Conservation (phyloP, 2,113 vertebrate species). For the Clupea harengus region DNA sequence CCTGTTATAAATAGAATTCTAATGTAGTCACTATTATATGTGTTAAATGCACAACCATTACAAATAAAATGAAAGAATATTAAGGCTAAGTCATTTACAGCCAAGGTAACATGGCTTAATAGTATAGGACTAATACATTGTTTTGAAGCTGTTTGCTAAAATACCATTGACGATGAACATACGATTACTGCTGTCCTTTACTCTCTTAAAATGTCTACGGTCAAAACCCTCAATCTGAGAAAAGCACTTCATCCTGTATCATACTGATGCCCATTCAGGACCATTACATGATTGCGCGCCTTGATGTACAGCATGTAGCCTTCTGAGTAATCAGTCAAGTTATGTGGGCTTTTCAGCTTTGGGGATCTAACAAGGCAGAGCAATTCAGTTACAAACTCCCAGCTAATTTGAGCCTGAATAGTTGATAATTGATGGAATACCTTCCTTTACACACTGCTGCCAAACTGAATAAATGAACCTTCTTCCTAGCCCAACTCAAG, state of each 20-base stretch:
- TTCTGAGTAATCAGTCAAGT: slow-evolving; percentile 57
- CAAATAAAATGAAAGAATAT: not conserved
- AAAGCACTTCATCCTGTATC: not conserved
- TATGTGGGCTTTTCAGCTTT: slow-evolving; percentile 68
- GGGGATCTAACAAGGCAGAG: slow-evolving; percentile 51
- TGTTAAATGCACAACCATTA: not conserved
- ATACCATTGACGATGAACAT: not conserved
- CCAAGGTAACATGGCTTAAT: not conserved
- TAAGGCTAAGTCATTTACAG: not conserved
- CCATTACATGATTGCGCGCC: not conserved
- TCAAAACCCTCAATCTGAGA: not conserved
- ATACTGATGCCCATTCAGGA: not conserved
- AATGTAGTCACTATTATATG: not conserved
- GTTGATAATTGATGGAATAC: slow-evolving; percentile 57
- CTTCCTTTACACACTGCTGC: slow-evolving; percentile 54
- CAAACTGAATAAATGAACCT: slow-evolving; percentile 51
- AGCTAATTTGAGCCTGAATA: slow-evolving; percentile 54
- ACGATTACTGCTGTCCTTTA: too few relatives aligned
- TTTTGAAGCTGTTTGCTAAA: not conserved
- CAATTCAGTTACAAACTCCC: slow-evolving; percentile 62
- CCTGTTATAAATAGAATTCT: not conserved
- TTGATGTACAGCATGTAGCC: slow-evolving; percentile 4
- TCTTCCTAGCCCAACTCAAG: slow-evolving; percentile 24
- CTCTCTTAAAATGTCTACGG: too few relatives aligned
- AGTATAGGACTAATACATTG: not conserved